Evolutionary conservation across 1,140 invertebrate genomes (phyloP).

Genomic region (Neodiprion pinetum): DNA sequence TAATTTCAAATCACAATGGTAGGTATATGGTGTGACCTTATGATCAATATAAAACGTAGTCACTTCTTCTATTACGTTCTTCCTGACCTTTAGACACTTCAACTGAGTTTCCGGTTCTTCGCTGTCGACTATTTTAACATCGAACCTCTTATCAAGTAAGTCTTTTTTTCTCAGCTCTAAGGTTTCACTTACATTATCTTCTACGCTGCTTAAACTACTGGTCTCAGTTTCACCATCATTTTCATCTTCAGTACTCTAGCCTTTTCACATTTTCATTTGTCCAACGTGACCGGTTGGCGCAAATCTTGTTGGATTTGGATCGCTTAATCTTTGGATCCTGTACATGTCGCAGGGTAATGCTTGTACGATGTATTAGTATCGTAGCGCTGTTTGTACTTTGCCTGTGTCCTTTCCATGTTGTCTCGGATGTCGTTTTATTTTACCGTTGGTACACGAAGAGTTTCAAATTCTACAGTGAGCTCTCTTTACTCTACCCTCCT

Average conservation of each 20-base stretch:
- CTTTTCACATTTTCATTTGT: neutral
- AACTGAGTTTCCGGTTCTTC: too few species aligned
- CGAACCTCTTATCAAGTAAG: too few species aligned
- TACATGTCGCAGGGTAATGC: constrained; percentile 23
- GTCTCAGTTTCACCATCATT: neutral
- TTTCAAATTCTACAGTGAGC: neutral
- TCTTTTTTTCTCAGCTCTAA: too few species aligned
- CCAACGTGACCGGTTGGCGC: constrained; percentile 24
- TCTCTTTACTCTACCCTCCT: constrained; percentile 20
- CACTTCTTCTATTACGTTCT: too few species aligned
- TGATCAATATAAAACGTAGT: too few species aligned
- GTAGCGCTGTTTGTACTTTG: constrained; percentile 21
- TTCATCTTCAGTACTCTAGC: neutral
- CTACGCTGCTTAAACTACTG: too few species aligned
- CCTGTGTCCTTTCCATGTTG: constrained; percentile 23
- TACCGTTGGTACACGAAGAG: constrained; percentile 17
- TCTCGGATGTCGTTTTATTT: constrained; percentile 14
- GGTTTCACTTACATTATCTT: too few species aligned
- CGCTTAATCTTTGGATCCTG: constrained; percentile 5
- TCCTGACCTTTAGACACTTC: too few species aligned
- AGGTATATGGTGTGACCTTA: too few species aligned
- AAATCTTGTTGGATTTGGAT: neutral
- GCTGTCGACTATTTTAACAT: too few species aligned
- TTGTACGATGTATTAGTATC: constrained; percentile 11
- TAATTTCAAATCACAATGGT: too few species aligned